Evolutionary conservation across 2,888 invertebrate species (phyloP), one percentile per base, ranked within the genome.

Genomic region (Coremacera marginata): DNA sequence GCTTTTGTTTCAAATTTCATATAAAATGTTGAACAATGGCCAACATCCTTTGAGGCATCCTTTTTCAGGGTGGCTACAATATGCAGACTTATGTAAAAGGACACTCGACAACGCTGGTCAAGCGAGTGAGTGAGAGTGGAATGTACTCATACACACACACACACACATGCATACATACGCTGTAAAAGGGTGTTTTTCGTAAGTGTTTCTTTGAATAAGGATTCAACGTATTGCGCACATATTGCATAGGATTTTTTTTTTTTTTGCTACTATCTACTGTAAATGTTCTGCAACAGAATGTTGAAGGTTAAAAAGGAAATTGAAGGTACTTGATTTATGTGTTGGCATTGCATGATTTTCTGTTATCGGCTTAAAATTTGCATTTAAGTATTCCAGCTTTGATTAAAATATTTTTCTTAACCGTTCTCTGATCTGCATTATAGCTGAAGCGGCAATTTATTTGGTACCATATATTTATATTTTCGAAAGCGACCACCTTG

Each of bases 271-370:
- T n/a, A 5, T 27, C 22, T 25, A 16, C 14, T 51, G 5, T 44
- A 44, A 8, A n/a, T 63, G 65, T 62, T 25, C 72, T 73, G 72
- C 25, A 5, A 11, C 49, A 73, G 63, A 49, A 73, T 70, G 16
- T n/a, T n/a, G 16, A 14, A 27, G 25, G 51, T n/a, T 25, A 27
- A 11, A 37, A 65, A 55, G 8, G 74, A 70, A 74, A 74, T 57
- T 34, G 62, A 77, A 74, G 63, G 68, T 44, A 25, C 57, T 71
- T 77, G 74, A 77, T 77, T 77, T 74, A 77, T 77, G 77, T 60
- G 27, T 31, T 73, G 16, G 19, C 44, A 72, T 74, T 55, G 70
- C 68, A 55, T 70, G 37, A 27, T 68, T 52, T 25, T 70, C 11
- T 31, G 11, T 11, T 67, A 11, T 9, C 2, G 19, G 4, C 8